Conservation (phyloP, 2,113 vertebrate genomes). For the Otocyon megalotis region DNA sequence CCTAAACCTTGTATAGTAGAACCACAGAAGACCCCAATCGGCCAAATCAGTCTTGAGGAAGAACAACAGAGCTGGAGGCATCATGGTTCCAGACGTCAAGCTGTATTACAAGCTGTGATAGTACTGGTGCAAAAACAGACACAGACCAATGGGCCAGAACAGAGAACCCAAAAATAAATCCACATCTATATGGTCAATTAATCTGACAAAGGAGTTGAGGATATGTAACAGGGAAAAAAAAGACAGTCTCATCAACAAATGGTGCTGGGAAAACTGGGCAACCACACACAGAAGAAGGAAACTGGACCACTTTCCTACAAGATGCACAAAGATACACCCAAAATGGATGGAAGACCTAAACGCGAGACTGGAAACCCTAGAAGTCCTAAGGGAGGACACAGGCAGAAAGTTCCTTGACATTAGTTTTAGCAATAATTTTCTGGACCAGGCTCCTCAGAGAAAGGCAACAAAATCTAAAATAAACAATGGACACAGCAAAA, state of each 20-base stretch:
- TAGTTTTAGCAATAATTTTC: not conserved
- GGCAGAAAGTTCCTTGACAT: not conserved
- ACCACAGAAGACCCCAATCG: not conserved
- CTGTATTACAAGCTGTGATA: not conserved
- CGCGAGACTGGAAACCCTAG: not conserved
- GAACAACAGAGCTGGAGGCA: not conserved
- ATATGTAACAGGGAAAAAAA: no score
- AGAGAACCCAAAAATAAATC: not conserved
- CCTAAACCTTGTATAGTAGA: not conserved
- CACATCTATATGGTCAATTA: not conserved
- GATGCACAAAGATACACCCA: not conserved
- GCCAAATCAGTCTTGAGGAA: not conserved
- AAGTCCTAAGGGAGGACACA: not conserved
- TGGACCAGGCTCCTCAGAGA: not conserved
- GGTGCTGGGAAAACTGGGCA: not conserved
- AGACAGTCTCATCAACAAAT: not conserved
- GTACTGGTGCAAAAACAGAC: not conserved
- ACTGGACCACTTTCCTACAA: no score
- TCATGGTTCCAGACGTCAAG: rapidly evolving
- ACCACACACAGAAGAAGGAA: not conserved
- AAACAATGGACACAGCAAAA: not conserved
- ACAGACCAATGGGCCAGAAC: not conserved
- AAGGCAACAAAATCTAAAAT: not conserved
- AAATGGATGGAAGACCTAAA: not conserved
- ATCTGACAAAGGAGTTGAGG: not conserved